phyloP scores from a whole-genome alignment of 2,888 invertebrate genomes.

The Loripinus fragilis region DNA sequence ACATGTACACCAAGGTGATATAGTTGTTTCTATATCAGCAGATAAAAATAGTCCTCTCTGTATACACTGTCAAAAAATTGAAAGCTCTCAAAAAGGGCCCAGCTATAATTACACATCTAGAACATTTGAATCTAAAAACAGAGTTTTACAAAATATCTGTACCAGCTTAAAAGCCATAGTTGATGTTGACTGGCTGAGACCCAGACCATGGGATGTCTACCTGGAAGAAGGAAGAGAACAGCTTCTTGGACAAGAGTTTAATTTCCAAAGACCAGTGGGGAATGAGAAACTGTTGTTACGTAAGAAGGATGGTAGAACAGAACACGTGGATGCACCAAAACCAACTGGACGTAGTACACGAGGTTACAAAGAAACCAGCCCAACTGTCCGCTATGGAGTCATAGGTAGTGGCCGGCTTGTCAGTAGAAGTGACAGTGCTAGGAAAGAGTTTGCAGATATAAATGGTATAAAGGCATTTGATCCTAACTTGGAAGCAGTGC shows the following conservation, averaged over 20 bases:
- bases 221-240: conserved; percentile 89
- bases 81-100: conserved; percentile 22
- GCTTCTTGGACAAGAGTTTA: conserved; percentile 84
- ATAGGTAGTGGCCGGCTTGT: conserved; percentile 93
- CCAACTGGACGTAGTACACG: conserved; percentile 72
- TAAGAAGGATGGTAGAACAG: conserved; percentile 65
- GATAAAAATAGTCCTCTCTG: conserved; percentile 86
- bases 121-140: conserved; percentile 68
- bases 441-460: conserved; percentile 93
- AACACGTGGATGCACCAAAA: conserved; percentile 61
- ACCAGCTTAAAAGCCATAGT: conserved; percentile 60
- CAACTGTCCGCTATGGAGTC: conserved; percentile 89
- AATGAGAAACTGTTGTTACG: conserved; percentile 74
- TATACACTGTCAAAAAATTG: conserved; percentile 89
- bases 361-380: conserved; percentile 61
- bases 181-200: conserved; percentile 55
- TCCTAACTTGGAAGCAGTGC: conserved; percentile 96
- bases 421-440: conserved; percentile 90
- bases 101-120: conserved; percentile 74
- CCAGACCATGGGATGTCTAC: conserved; percentile 90
- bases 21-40: conserved; percentile 79
- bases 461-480: conserved; percentile 95
- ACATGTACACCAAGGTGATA: conserved; percentile 92
- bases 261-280: conserved; percentile 76
- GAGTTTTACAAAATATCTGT: conserved; percentile 65